phyloP scores from a whole-genome alignment of 2,888 invertebrate species.

The Eupithecia subumbrata region DNA sequence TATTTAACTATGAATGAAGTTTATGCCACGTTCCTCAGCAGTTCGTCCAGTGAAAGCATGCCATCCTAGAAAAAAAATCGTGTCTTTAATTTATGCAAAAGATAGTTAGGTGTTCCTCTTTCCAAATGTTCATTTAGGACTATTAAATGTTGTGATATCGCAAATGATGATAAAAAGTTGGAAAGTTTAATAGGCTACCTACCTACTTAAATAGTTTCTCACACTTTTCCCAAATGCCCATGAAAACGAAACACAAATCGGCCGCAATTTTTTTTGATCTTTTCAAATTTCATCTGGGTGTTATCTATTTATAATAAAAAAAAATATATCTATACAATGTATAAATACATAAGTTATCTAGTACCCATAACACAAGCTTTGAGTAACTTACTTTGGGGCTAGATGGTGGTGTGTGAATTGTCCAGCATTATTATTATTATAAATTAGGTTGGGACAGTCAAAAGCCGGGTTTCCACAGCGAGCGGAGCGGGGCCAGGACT shows the following conservation, averaged over 20 bases:
- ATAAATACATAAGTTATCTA: too few relatives aligned
- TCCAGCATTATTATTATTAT: too few relatives aligned
- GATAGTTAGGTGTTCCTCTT: background rate
- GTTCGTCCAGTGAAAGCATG: slow-evolving; percentile 82
- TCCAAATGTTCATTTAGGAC: background rate
- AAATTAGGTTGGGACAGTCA: too few relatives aligned
- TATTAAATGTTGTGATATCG: background rate
- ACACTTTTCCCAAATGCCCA: background rate
- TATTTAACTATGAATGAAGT: slow-evolving; percentile 44
- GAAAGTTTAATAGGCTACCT: background rate
- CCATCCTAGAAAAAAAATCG: slow-evolving; percentile 78
- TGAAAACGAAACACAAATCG: background rate
- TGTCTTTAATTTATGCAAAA: background rate
- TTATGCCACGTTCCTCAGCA: slow-evolving; percentile 78
- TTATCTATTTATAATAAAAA: too few relatives aligned
- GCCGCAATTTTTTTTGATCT: too few relatives aligned
- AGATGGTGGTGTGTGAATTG: too few relatives aligned
- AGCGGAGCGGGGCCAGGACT: too few relatives aligned
- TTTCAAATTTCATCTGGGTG: too few relatives aligned
- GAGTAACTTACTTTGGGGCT: too few relatives aligned
- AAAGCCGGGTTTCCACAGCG: too few relatives aligned
- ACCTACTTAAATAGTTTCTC: background rate
- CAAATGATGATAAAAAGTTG: background rate
- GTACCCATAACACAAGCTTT: too few relatives aligned
- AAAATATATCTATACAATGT: too few relatives aligned